Evolutionary conservation across 2,888 invertebrate genomes (phyloP).

Genomic region (Brenthis hecate): DNA sequence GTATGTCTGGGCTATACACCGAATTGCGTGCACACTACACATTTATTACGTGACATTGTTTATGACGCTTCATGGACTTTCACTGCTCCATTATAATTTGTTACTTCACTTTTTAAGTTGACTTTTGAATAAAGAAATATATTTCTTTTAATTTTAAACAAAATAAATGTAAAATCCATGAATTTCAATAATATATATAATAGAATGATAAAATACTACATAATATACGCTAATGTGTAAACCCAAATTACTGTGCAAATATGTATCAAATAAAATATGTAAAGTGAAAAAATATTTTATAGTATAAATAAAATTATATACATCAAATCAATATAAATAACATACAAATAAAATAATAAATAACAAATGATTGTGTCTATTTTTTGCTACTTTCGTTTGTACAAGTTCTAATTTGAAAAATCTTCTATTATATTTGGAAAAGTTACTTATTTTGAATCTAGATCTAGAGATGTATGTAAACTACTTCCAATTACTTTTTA

Average conservation of each 20-base stretch:
- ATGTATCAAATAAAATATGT: slow-evolving; percentile 1
- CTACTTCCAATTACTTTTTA: background rate
- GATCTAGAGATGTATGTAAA: background rate
- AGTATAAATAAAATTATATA: slow-evolving; percentile 14
- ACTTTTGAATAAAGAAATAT: background rate
- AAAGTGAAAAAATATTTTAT: background rate
- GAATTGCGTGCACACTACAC: slow-evolving; percentile 46
- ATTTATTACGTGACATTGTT: slow-evolving; percentile 33
- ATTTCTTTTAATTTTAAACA: background rate
- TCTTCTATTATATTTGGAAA: background rate
- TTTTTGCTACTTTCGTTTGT: background rate
- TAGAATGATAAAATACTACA: background rate
- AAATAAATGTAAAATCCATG: slow-evolving; percentile 5
- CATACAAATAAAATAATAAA: background rate
- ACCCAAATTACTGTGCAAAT: slow-evolving; percentile 14
- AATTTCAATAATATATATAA: slow-evolving; percentile 2
- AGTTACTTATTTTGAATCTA: slow-evolving; percentile 5
- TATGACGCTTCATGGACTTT: slow-evolving; percentile 35
- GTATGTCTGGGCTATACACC: slow-evolving; percentile 27
- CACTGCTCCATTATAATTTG: background rate
- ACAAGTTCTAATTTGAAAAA: background rate
- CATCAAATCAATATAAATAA: slow-evolving; percentile 6
- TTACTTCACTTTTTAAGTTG: background rate
- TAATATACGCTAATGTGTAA: background rate
- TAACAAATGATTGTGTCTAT: background rate